Percentiles rank a stretch among this genome's conserved stretches.
Evolutionary conservation across 2,113 vertebrate species (phyloP).

Genomic region (Cynopterus brachyotis): DNA sequence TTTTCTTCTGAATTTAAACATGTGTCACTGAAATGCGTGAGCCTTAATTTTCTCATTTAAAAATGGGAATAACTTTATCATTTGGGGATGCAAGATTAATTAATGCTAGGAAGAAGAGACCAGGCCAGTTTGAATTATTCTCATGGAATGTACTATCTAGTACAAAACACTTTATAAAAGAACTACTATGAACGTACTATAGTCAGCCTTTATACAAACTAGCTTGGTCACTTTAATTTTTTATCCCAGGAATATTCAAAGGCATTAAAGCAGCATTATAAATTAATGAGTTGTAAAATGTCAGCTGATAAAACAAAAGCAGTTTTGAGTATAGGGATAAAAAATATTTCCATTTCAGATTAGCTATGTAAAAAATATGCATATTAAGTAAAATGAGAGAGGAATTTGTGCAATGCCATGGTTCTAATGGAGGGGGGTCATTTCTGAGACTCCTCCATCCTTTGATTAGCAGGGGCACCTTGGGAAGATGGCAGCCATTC

Average conservation of each 20-base stretch:
- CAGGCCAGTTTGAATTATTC: conserved; percentile 19
- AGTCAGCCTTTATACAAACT: conserved; percentile 66
- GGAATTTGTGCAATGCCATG: conserved; percentile 49
- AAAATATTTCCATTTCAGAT: conserved; percentile 81
- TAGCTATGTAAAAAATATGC: conserved; percentile 77
- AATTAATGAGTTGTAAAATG: conserved; percentile 82
- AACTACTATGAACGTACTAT: conserved; percentile 31
- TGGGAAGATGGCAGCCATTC: background rate
- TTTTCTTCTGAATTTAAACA: conserved; percentile 44
- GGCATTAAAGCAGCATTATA: conserved; percentile 77
- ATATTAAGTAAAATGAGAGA: conserved; percentile 68
- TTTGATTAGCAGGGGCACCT: background rate
- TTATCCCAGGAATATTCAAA: conserved; percentile 74
- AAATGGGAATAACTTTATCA: conserved; percentile 27
- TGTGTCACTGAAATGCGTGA: background rate
- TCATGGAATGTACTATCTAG: background rate
- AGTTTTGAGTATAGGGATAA: conserved; percentile 77
- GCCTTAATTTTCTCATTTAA: conserved; percentile 47
- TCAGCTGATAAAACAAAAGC: conserved; percentile 81
- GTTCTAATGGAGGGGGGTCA: background rate
- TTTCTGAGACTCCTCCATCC: background rate
- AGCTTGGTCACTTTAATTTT: conserved; percentile 77
- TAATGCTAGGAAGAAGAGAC: conserved; percentile 15
- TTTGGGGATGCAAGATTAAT: conserved; percentile 23
- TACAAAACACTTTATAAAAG: conserved; percentile 26